phyloP scores from a whole-genome alignment of 2,797 vertebrate species.

The Pitangus sulphuratus region DNA sequence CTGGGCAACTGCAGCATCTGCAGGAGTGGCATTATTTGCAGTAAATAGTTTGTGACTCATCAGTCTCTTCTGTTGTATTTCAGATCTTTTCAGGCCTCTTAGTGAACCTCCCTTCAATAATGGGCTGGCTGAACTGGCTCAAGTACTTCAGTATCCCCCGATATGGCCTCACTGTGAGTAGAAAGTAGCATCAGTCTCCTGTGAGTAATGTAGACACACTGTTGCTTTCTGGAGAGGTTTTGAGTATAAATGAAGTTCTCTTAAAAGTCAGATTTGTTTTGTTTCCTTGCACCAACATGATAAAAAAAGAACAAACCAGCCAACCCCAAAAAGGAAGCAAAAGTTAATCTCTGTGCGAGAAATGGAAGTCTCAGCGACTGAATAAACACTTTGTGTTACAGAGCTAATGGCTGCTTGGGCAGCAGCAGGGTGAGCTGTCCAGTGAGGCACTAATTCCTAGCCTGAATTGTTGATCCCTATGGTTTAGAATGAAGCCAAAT shows the following conservation, averaged over 20 bases:
- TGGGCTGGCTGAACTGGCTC: conserved; percentile 72
- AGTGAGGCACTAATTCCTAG: not conserved
- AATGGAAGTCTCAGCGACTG: not conserved
- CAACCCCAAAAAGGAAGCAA: not conserved
- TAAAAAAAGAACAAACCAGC: not conserved
- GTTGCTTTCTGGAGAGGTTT: not conserved
- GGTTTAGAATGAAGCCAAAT: not conserved
- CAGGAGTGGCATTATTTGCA: not conserved
- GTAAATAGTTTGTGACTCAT: not conserved
- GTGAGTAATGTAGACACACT: not conserved
- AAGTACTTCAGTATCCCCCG: conserved; percentile 73
- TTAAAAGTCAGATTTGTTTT: not conserved
- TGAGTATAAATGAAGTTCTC: not conserved
- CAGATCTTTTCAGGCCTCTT: conserved; percentile 73
- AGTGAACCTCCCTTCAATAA: conserved; percentile 71
- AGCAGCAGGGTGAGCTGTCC: not conserved
- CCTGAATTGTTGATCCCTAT: not conserved
- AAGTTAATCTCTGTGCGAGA: not conserved
- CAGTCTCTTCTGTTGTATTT: not conserved
- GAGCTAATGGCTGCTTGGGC: not conserved
- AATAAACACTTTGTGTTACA: not conserved
- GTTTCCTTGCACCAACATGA: not conserved
- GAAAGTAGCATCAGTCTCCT: not conserved
- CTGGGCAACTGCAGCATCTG: not conserved
- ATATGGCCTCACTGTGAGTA: conserved; percentile 69